These are phyloP conservation scores for Dryobotodes eremita DNA, from an alignment of 2,888 invertebrate species.

Conservation along the genomic window DNA sequence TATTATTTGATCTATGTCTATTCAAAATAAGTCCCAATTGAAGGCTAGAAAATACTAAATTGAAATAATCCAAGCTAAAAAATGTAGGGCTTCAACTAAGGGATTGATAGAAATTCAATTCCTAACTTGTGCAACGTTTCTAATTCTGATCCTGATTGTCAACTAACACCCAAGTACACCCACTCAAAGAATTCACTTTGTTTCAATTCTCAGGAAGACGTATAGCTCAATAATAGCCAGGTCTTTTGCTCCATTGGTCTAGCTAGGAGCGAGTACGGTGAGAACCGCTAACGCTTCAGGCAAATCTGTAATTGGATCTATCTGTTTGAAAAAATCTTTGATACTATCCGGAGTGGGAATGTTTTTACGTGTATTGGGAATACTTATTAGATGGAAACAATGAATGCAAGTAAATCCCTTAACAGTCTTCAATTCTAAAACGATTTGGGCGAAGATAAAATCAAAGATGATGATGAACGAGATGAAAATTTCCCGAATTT, in stretches of 20 bases:
- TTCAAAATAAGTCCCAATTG: background rate
- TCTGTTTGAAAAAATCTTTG: conserved; percentile 34
- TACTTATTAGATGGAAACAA: background rate
- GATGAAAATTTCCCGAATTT: conserved; percentile 1
- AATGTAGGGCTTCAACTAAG: background rate
- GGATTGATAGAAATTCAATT: background rate
- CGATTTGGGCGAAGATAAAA: background rate
- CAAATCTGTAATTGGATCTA: conserved; percentile 54
- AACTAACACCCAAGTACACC: background rate
- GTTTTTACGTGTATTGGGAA: conserved; percentile 9
- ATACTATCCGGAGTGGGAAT: background rate
- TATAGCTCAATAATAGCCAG: conserved; percentile 18
- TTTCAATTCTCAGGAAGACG: conserved; percentile 27
- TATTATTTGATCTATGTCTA: background rate
- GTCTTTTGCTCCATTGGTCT: conserved; percentile 5
- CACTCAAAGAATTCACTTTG: background rate
- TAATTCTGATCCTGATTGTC: background rate
- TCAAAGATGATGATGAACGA: background rate
- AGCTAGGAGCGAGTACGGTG: conserved; percentile 3
- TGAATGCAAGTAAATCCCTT: background rate
- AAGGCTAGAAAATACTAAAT: background rate
- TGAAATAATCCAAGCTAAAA: background rate
- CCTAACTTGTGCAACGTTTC: background rate
- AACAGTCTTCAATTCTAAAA: background rate
- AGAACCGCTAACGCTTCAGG: conserved; percentile 31